phyloP scores from a whole-genome alignment of 2,888 invertebrate genomes.

The Steinernema hermaphroditum region DNA sequence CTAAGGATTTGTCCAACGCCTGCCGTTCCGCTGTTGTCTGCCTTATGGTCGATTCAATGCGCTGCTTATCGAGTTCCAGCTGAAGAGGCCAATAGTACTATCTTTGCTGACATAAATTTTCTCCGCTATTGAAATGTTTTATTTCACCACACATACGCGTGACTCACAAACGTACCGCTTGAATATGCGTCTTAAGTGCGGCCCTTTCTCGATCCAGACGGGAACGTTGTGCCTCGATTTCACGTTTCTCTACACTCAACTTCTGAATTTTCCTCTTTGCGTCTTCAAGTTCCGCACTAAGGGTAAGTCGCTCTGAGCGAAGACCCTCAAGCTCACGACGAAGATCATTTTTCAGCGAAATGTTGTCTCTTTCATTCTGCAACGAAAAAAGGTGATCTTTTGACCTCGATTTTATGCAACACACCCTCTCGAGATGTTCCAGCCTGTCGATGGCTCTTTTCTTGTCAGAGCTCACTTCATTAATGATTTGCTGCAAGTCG shows the following conservation, averaged over 20 bases:
- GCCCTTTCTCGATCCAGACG: slow-evolving; percentile 34
- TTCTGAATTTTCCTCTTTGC: slow-evolving; percentile 29
- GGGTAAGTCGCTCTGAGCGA: slow-evolving; percentile 22
- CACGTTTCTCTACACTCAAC: slow-evolving; percentile 32
- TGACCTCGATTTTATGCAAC: too few species aligned
- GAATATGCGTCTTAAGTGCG: slow-evolving; percentile 32
- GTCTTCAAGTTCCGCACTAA: slow-evolving; percentile 34
- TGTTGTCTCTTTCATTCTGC: slow-evolving; percentile 25
- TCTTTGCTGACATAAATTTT: too few species aligned
- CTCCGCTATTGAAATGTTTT: too few species aligned
- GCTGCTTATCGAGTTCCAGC: slow-evolving; percentile 55
- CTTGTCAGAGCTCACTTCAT: slow-evolving; percentile 30
- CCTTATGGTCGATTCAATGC: slow-evolving; percentile 50
- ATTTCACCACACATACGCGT: too few species aligned
- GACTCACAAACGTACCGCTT: slow-evolving; percentile 33
- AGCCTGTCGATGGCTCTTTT: slow-evolving; percentile 32
- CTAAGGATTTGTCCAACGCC: slow-evolving; percentile 57
- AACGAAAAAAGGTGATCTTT: too few species aligned
- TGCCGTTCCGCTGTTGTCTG: slow-evolving; percentile 54
- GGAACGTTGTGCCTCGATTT: slow-evolving; percentile 33
- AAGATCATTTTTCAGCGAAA: slow-evolving; percentile 26
- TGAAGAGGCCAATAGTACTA: slow-evolving; percentile 41
- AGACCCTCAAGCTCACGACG: slow-evolving; percentile 34
- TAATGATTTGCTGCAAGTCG: slow-evolving; percentile 29
- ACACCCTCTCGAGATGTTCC: slow-evolving; percentile 34